Percentiles rank a stretch among this genome's conserved stretches.
Evolutionary conservation across 2,797 vertebrate species (phyloP).

Genomic region (Brachyrhaphis roseni): DNA sequence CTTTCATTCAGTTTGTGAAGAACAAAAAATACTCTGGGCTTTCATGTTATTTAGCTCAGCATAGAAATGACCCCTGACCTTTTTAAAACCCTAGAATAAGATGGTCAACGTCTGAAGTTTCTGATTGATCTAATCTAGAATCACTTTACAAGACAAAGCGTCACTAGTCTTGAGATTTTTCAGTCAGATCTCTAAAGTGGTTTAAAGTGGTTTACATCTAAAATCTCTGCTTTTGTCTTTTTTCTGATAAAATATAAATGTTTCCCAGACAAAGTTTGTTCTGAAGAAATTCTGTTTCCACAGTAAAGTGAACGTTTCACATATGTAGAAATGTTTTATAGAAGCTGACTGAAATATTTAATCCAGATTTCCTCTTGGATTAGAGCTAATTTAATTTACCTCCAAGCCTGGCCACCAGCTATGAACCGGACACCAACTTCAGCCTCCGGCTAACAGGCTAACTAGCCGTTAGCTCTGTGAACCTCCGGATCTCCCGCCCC

Average conservation of each 20-base stretch:
- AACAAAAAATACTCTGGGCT: not conserved
- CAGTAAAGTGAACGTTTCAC: not conserved
- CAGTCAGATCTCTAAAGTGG: not conserved
- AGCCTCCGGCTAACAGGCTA: not conserved
- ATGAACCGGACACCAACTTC: not conserved
- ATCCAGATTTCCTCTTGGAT: not conserved
- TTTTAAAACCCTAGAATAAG: not conserved
- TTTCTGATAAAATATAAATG: not conserved
- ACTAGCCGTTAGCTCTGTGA: not conserved
- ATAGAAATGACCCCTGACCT: not conserved
- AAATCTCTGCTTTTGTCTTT: not conserved
- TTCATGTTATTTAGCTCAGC: not conserved
- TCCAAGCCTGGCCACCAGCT: too few relatives aligned
- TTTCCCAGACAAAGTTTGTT: not conserved
- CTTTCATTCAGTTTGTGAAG: not conserved
- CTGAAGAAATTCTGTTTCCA: not conserved
- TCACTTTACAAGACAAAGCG: not conserved
- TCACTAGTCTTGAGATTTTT: not conserved
- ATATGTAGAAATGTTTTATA: not conserved
- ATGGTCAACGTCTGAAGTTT: not conserved
- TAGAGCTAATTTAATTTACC: not conserved
- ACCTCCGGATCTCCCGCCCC: not conserved
- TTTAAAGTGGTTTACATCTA: not conserved
- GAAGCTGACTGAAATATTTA: not conserved
- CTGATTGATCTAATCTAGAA: not conserved